phyloP scores from a whole-genome alignment of 2,888 invertebrate species.

The Leptinotarsa juncta region DNA sequence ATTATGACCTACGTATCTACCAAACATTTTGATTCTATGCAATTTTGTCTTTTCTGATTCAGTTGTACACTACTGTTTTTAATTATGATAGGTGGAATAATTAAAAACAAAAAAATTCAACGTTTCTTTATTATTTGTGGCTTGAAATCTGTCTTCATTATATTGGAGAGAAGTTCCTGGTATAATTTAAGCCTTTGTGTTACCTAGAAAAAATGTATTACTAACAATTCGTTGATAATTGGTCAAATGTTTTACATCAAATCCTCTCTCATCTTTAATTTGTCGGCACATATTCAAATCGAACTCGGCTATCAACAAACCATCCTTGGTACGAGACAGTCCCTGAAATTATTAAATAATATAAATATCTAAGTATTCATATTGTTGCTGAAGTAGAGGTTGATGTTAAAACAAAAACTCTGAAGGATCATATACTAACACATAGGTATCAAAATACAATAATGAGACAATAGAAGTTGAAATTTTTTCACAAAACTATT shows the following conservation, averaged over 20 bases:
- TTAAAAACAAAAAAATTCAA: constrained; percentile 2
- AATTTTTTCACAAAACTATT: too few relatives aligned
- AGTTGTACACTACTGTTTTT: background rate
- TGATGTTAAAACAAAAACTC: too few relatives aligned
- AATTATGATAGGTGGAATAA: background rate
- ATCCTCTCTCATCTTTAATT: constrained; percentile 92
- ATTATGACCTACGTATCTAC: background rate
- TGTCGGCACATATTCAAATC: constrained; percentile 96
- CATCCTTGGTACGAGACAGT: constrained; percentile 63
- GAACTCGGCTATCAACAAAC: constrained; percentile 87
- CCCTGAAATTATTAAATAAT: constrained; percentile 44
- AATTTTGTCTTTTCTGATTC: constrained; percentile 5
- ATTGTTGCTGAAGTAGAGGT: too few relatives aligned
- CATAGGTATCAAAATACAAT: too few relatives aligned
- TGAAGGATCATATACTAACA: too few relatives aligned
- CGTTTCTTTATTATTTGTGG: constrained; percentile 77
- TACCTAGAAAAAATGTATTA: constrained; percentile 73
- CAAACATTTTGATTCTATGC: background rate
- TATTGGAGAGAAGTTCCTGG: constrained; percentile 79
- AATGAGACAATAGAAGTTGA: too few relatives aligned
- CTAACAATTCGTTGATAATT: background rate
- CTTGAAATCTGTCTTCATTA: constrained; percentile 77
- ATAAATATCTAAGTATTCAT: background rate
- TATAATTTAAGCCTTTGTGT: constrained; percentile 92
- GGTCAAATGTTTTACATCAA: constrained; percentile 70